phyloP scores from a whole-genome alignment of 2,888 invertebrate genomes.

The Xestia rhomboidea region DNA sequence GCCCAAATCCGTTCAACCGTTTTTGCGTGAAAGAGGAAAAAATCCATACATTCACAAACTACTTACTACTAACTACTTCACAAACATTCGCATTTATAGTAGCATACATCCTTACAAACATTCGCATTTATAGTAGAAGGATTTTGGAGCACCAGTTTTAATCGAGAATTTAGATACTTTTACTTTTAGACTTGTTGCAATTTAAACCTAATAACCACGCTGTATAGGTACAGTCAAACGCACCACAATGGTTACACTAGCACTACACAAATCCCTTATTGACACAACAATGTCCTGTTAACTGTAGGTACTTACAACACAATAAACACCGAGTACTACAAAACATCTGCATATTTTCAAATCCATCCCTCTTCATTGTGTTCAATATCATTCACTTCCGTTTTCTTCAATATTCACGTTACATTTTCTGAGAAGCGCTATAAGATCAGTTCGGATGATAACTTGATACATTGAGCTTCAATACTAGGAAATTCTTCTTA shows the following conservation, averaged over 20 bases:
- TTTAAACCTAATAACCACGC: neutral
- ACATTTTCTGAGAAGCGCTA: constrained; percentile 22
- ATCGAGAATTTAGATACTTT: neutral
- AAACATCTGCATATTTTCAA: constrained; percentile 13
- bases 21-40: no score
- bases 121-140: no score
- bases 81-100: no score
- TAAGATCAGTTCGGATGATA: constrained; percentile 4
- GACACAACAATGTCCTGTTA: neutral
- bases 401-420: constrained; percentile 2
- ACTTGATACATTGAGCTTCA: constrained; percentile 5
- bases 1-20: no score
- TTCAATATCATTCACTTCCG: neutral
- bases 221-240: neutral
- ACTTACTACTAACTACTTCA: no score
- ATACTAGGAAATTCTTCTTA: constrained; percentile 12
- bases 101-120: no score
- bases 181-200: no score
- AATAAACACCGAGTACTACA: neutral
- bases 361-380: constrained; percentile 1
- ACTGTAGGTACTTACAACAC: neutral
- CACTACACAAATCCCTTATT: neutral
- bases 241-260: no score
- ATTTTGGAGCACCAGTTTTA: neutral
- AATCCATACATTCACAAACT: no score